Base-by-base conservation (phyloP, 2,797 vertebrate genomes). In the Gouania willdenowi region DNA sequence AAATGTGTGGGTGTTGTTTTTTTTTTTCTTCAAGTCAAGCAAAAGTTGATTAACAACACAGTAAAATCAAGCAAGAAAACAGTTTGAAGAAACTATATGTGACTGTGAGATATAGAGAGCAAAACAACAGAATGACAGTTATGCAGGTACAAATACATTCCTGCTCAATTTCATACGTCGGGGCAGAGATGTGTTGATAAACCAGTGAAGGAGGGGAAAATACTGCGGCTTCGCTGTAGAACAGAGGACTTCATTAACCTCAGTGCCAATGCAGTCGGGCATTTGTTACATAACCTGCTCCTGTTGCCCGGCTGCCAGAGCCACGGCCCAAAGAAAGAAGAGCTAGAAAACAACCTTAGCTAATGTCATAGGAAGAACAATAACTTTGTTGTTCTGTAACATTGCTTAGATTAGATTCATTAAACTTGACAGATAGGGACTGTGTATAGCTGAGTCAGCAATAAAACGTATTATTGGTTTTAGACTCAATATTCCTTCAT, bases 161-260 rank as follows among this genome's bases (percentile, higher is more conserved):
- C 18, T 16, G 36, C 21, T 54, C 36, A 58, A 55, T 65, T 41
- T 72, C 57, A 51, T 54, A 55, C 42, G 43, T n/a, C 32, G 31
- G 30, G 19, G 28, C 18, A 41, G 26, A 38, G 30, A 21, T n/a
- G 20, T 39, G 28, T 34, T 11, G 37, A 50, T 74, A 77, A 62
- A 50, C 50, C 59, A 52, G 24, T 61, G 74, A 64, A 37, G 48
- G 51, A 60, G 68, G 48, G 61, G 41, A 61, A 72, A 77, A 75
- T 38, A 35, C 27, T 57, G 49, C 33, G 29, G 38, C 45, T 34
- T 49, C 21, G 27, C 49, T 23, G 57, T 59, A 57, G 40, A 41
- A 61, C 41, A 28, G 23, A 58, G 47, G 59, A 56, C 57, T 73
- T 68, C 64, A 73, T 69, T 79, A 75, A 72, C 59, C 54, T 62